A percentile compares a stretch with the other conserved stretches of the same genome.
These are phyloP conservation scores for Rhadinocentrus ornatus DNA, from an alignment of 2,797 vertebrate species.

Conservation along the genomic window DNA sequence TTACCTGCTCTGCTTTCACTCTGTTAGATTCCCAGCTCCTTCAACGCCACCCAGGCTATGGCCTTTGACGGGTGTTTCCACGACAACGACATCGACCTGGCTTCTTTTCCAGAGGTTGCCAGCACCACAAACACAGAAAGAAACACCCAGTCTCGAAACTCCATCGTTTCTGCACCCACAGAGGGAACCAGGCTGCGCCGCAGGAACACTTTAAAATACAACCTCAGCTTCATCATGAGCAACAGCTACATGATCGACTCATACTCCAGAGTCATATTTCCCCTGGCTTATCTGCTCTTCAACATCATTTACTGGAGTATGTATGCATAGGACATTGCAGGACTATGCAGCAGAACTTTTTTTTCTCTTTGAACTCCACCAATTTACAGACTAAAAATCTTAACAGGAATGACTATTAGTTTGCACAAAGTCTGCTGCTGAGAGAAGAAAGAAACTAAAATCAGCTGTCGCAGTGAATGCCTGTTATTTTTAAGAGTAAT, in stretches of 20 bases:
- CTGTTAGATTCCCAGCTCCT: constrained; percentile 84
- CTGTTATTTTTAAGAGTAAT: constrained; percentile 25
- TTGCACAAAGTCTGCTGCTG: constrained; percentile 33
- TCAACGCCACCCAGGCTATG: constrained; percentile 87
- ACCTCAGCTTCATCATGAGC: constrained; percentile 87
- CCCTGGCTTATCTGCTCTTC: constrained; percentile 89
- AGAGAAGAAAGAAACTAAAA: background rate
- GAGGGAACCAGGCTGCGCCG: constrained; percentile 81
- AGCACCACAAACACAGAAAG: constrained; percentile 83
- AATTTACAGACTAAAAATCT: constrained; percentile 5
- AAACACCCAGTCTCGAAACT: constrained; percentile 73
- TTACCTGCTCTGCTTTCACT: constrained; percentile 27
- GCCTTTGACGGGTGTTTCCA: constrained; percentile 91
- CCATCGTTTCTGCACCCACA: constrained; percentile 61
- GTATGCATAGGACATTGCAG: constrained; percentile 78
- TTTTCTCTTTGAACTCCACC: background rate
- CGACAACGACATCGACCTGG: constrained; percentile 84
- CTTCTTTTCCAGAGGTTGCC: constrained; percentile 76
- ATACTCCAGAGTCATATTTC: constrained; percentile 91
- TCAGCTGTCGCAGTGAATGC: constrained; percentile 18
- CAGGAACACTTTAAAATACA: constrained; percentile 80
- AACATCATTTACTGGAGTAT: constrained; percentile 93
- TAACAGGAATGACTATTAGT: constrained; percentile 13
- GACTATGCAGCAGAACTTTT: constrained; percentile 13
- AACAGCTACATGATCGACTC: constrained; percentile 93